Percentiles rank a stretch among this genome's conserved stretches.
Conservation (phyloP, 1,140 invertebrate species). For the Phymorhynchus buccinoides region DNA sequence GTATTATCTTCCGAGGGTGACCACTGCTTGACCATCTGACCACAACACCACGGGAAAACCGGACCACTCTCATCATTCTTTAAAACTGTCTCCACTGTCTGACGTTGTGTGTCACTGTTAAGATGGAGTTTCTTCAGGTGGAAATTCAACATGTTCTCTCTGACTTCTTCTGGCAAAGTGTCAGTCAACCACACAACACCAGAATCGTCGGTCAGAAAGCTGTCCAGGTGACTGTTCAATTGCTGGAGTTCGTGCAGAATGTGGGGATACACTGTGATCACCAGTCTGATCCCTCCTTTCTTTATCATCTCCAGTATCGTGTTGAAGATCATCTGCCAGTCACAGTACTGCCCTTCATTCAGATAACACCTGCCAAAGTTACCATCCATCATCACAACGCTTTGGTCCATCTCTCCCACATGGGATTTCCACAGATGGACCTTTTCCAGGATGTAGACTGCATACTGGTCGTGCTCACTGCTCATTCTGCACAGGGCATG, state of each 20-base stretch:
- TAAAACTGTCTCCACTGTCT: not conserved
- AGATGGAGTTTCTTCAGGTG: not conserved
- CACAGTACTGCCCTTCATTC: not conserved
- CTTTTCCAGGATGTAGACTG: not conserved
- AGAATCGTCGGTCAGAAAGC: not conserved
- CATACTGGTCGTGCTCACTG: not conserved
- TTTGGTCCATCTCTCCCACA: not conserved
- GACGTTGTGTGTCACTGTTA: not conserved
- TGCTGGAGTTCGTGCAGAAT: constrained; percentile 10
- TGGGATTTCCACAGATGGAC: not conserved
- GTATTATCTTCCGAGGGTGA: not conserved
- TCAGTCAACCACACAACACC: not conserved
- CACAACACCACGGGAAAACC: constrained; percentile 30
- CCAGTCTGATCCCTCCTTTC: not conserved
- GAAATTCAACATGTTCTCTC: not conserved
- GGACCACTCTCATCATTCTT: constrained; percentile 18
- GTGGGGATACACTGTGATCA: constrained; percentile 29
- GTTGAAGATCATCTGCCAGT: not conserved
- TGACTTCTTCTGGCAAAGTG: not conserved
- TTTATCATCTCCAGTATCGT: not conserved
- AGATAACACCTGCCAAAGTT: not conserved
- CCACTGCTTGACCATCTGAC: not conserved
- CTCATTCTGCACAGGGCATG: not conserved
- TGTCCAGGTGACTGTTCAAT: not conserved
- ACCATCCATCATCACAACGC: constrained; percentile 1